These are phyloP conservation scores for Nothura maculosa DNA, from an alignment of 2,797 vertebrate species.

Conservation along the genomic window DNA sequence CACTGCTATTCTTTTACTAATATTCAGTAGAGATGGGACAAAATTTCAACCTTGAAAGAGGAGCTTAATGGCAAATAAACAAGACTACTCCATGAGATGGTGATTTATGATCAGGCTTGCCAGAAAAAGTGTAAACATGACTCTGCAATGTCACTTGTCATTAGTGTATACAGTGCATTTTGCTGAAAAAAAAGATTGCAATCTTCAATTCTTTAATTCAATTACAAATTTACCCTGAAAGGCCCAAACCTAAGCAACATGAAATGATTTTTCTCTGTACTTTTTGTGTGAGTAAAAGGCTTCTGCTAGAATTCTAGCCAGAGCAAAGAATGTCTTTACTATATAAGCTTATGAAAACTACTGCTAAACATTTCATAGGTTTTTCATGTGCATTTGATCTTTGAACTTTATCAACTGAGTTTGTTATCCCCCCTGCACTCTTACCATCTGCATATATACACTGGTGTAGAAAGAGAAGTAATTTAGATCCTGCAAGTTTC, in stretches of 20 bases:
- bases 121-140: neutral
- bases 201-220: neutral
- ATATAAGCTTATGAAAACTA: neutral
- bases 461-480: neutral
- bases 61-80: neutral
- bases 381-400: neutral
- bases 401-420: neutral
- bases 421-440: neutral
- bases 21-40: neutral
- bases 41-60: neutral
- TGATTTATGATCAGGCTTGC: neutral
- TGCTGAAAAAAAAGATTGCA: neutral
- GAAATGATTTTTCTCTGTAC: neutral
- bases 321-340: neutral
- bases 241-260: neutral
- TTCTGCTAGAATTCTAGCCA: neutral
- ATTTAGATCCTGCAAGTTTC: fast-evolving
- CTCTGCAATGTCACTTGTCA: neutral
- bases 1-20: neutral
- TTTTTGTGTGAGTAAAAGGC: neutral
- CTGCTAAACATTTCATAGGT: neutral
- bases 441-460: neutral
- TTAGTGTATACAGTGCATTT: neutral
- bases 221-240: neutral
- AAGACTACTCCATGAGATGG: neutral